phyloP scores from a whole-genome alignment of 2,888 invertebrate species.

The Chesias legatella region DNA sequence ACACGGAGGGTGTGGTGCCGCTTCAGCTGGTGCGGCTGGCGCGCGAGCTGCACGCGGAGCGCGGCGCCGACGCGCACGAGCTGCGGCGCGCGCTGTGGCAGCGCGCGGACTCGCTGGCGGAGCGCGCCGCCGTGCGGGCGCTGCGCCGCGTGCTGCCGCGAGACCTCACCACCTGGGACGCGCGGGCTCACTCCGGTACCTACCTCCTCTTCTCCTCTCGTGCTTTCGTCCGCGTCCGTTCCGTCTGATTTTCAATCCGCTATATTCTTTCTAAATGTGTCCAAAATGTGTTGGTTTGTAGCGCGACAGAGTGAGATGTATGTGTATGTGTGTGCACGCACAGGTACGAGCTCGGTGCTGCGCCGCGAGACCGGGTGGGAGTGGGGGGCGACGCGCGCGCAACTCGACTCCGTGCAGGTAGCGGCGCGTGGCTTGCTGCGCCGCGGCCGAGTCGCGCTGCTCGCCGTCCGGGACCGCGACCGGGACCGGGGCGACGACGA shows the following conservation, averaged over 20 bases:
- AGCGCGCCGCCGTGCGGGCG: slow-evolving; percentile 24
- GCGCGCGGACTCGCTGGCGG: slow-evolving; percentile 4
- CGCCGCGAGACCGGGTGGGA: slow-evolving; percentile 39
- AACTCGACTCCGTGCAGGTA: slow-evolving; percentile 52
- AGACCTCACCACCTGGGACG: slow-evolving; percentile 37
- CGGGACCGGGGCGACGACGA: slow-evolving; percentile 28
- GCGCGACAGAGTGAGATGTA: slow-evolving; percentile 24
- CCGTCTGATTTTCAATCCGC: too few species aligned
- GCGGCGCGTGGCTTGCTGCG: slow-evolving; percentile 51
- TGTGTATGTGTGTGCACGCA: slow-evolving; percentile 1
- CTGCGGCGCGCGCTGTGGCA: slow-evolving; percentile 29
- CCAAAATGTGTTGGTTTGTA: too few species aligned
- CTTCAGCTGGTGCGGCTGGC: slow-evolving; percentile 28
- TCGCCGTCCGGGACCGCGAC: slow-evolving; percentile 15
- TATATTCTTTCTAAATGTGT: too few species aligned
- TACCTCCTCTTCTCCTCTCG: too few species aligned
- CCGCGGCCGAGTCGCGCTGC: slow-evolving; percentile 46
- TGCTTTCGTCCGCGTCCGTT: too few species aligned
- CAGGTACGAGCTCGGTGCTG: slow-evolving; percentile 46
- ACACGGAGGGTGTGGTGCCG: slow-evolving; percentile 28
- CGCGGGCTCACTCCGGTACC: slow-evolving; percentile 36
- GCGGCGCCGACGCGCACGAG: slow-evolving; percentile 32
- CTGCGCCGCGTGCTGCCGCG: slow-evolving; percentile 30
- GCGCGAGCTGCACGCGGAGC: slow-evolving; percentile 20
- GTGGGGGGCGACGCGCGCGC: slow-evolving; percentile 36